A percentile compares a stretch with the other conserved stretches of the same genome.
Conservation (phyloP, 2,113 vertebrate species). For the Hemiprocne comata region DNA sequence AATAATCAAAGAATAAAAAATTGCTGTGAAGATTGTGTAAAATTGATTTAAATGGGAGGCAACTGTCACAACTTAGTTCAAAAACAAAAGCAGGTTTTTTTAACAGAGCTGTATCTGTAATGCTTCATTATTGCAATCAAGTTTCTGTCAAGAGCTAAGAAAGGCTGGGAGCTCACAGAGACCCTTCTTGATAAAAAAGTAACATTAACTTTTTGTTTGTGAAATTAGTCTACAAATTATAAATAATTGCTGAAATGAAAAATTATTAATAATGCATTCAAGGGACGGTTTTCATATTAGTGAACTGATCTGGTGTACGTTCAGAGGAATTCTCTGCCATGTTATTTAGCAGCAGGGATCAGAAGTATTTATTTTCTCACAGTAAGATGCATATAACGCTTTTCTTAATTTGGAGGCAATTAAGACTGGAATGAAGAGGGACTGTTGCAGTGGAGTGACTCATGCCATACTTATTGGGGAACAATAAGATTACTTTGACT, state of each 20-base stretch:
- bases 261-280: conserved; percentile 47
- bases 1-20: background rate
- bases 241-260: conserved; percentile 52
- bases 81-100: background rate
- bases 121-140: conserved; percentile 16
- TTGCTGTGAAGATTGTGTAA: background rate
- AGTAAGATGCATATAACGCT: conserved; percentile 52
- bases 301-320: conserved; percentile 1
- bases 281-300: conserved; percentile 50
- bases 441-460: conserved; percentile 49
- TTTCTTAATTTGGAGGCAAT: conserved; percentile 71
- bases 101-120: background rate
- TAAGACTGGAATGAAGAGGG: conserved; percentile 39
- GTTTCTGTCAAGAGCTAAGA: conserved; percentile 15
- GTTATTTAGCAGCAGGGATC: conserved; percentile 63
- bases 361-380: conserved; percentile 56
- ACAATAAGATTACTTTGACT: conserved; percentile 56
- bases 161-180: background rate
- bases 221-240: conserved; percentile 20
- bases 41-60: conserved; percentile 13
- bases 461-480: conserved; percentile 45
- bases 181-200: conserved; percentile 7
- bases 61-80: conserved; percentile 12
- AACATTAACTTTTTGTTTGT: conserved; percentile 34
- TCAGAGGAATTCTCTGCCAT: conserved; percentile 41